Base-by-base conservation (phyloP, 2,797 vertebrate species). In the Enteromius radiatus region DNA sequence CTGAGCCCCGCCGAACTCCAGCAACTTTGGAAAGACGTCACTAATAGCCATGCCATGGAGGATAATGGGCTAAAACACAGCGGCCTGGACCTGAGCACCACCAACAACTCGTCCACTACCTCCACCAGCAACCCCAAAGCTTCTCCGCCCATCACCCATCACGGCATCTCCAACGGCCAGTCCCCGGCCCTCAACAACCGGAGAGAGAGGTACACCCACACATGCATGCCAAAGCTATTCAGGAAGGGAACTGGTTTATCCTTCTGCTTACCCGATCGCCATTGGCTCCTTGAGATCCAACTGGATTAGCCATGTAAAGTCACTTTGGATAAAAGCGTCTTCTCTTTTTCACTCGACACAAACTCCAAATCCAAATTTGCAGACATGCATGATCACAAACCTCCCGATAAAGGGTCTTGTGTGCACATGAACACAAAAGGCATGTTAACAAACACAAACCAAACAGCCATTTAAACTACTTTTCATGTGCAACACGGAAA, bases 1-100 rank as follows among this genome's bases (percentile, higher is more conserved):
- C 94, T 99, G 94, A 99, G 97, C 90, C 97, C 98, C 15, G 98
- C 97, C 79, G 98, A 99, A 93, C 97, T 99, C 90, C 98, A 99
- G 94, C 98, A 99, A 94, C 91, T 99, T 89, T 99, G 98, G 98
- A 99, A 99, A 93, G 98, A 99, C 86, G 98, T 99, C 92, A 98
- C 98, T 89, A 95, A 95, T 56, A 93, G 96, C 85, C 98, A 99
- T 90, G 91, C 88, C 92, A 95, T 98, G 96, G 98, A 99, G 94
- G 97, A 99, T 94, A 98, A 97, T 88, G 96, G 96, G 93, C 95
- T 98, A 92, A 99, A 99, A 94, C 97, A 99, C 90, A 95, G 94
- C 93, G 98, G 98, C 88, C 94, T 99, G 89, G 98, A 99, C 96
- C 97, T 99, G 93, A 97, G 97, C 92, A 98, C 97, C 92, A 98